Conservation (phyloP, 2,113 vertebrate genomes). For the Forbesichthys papilliferus region DNA sequence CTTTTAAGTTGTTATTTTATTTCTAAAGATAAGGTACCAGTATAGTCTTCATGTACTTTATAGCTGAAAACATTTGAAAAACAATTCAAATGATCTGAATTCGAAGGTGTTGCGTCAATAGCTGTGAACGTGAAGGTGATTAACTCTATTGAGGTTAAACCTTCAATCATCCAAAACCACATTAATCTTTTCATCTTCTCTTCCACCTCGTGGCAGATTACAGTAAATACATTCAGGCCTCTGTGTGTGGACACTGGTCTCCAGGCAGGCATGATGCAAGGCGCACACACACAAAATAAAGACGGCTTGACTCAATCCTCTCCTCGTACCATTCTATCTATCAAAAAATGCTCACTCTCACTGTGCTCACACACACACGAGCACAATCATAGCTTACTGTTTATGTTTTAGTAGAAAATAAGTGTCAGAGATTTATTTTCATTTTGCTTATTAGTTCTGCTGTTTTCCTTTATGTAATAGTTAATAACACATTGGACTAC, state of each 20-base stretch:
- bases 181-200: slow-evolving; percentile 67
- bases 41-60: not conserved
- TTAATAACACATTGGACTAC: too few relatives aligned
- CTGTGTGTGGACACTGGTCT: not conserved
- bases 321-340: not conserved
- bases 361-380: not conserved
- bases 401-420: too few relatives aligned
- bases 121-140: slow-evolving; percentile 17
- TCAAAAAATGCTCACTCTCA: not conserved
- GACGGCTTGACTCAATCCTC: not conserved
- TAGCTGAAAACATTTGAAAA: too few relatives aligned
- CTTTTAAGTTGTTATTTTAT: not conserved
- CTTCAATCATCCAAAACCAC: slow-evolving; percentile 41
- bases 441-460: too few relatives aligned
- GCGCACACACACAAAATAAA: accelerated
- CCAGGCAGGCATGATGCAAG: accelerated
- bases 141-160: not conserved
- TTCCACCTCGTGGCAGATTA: slow-evolving; percentile 42
- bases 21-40: slow-evolving; percentile 2
- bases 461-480: too few relatives aligned
- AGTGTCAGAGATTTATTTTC: too few relatives aligned
- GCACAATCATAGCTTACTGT: not conserved
- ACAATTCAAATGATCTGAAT: too few relatives aligned
- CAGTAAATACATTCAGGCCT: slow-evolving; percentile 44
- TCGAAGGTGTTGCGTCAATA: not conserved